A percentile compares a stretch with the other conserved stretches of the same genome.
Evolutionary conservation across 2,113 vertebrate genomes (phyloP).

Genomic region (Peromyscus californicus): DNA sequence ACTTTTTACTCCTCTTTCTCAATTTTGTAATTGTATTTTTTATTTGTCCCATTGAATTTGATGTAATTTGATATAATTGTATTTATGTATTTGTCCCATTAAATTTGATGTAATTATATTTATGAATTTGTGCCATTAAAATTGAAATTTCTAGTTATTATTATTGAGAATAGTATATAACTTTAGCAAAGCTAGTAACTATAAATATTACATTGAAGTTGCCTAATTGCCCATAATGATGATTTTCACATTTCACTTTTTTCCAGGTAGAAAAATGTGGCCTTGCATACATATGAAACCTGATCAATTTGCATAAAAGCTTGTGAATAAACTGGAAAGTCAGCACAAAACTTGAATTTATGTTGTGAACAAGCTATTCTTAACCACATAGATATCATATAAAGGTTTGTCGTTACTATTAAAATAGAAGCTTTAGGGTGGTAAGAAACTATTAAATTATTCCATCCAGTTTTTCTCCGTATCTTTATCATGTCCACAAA

Average conservation of each 20-base stretch:
- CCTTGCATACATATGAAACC: neutral
- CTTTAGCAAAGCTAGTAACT: neutral
- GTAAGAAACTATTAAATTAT: neutral
- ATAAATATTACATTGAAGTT: constrained; percentile 15
- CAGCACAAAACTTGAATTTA: constrained; percentile 37
- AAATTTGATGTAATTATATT: constrained; percentile 22
- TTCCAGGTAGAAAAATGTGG: neutral
- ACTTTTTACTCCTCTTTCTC: constrained; percentile 9
- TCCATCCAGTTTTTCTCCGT: neutral
- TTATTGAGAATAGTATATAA: constrained; percentile 4
- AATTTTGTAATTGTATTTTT: constrained; percentile 57
- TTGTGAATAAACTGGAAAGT: neutral
- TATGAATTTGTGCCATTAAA: neutral
- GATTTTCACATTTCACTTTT: neutral
- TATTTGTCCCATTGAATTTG: neutral
- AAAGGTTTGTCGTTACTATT: constrained; percentile 31
- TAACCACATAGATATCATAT: neutral
- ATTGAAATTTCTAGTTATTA: neutral
- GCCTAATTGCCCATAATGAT: neutral
- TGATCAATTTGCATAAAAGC: constrained; percentile 7
- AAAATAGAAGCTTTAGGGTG: neutral
- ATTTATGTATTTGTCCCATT: neutral
- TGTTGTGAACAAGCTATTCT: neutral
- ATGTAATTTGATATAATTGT: constrained; percentile 11
- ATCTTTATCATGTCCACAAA: constrained; percentile 2